Conservation (phyloP, 2,888 invertebrate species). For the Nyleta sp. region DNA sequence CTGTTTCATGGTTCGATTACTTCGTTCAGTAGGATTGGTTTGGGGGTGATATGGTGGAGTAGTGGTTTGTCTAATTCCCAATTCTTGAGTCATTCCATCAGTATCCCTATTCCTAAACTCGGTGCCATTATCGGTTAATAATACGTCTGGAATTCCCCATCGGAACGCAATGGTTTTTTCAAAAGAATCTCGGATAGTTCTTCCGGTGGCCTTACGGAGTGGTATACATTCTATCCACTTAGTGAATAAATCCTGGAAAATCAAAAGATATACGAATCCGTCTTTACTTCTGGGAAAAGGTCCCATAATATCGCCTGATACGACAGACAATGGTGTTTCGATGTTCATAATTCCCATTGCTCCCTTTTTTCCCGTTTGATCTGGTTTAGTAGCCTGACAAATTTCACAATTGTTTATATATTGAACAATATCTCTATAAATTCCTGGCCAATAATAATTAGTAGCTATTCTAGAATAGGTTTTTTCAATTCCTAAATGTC, state of each 20-base stretch:
- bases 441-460: constrained; percentile 16
- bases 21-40: not conserved
- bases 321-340: not conserved
- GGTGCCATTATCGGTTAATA: not conserved
- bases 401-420: not conserved
- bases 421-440: not conserved
- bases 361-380: not conserved
- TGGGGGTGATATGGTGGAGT: not conserved
- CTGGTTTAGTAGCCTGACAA: not conserved
- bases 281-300: not conserved
- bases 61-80: not conserved
- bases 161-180: not conserved
- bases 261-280: constrained; percentile 2
- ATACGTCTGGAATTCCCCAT: not conserved
- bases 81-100: not conserved
- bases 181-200: not conserved
- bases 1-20: not conserved
- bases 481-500: constrained; percentile 12
- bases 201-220: not conserved
- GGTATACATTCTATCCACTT: not conserved
- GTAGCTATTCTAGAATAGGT: not conserved
- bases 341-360: not conserved
- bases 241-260: not conserved
- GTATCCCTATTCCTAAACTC: not conserved
- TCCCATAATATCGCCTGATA: not conserved